Evolutionary conservation across 2,797 vertebrate genomes (phyloP), one percentile per base, ranked within the genome.

Genomic region (Acipenser oxyrinchus): DNA sequence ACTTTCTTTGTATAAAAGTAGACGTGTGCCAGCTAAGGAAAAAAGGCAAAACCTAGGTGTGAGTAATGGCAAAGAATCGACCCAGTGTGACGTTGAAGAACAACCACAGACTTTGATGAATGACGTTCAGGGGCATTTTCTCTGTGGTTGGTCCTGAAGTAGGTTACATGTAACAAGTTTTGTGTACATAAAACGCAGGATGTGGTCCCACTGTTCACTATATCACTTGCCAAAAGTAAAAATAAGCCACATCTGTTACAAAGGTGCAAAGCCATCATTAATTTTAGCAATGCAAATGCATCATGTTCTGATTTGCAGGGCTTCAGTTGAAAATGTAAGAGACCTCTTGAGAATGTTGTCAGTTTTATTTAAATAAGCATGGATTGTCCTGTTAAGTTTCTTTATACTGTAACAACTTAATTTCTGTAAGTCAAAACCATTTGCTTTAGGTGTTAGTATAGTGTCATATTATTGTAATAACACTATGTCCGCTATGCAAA

Each of bases 1-100:
- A 83, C 81, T 81, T 61, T 66, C 70, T 51, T 55, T 12, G 60
- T 15, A 59, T 57, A 57, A 64, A 67, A 64, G 55, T 8, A n/a
- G 60, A 68, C n/a, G 51, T 68, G 60, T 55, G 62, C 13, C 60
- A 62, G 12, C 58, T n/a, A 68, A 55, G 63, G 65, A 66, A 49
- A 66, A 50, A 48, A 59, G 48, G 53, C 48, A 69, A 62, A 6
- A 62, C 73, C 71, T 68, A 77, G 77, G 69, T 55, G 37, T 64
- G 69, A 63, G 18, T 64, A 67, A 65, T 53, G 50, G 8, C 12
- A 37, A 57, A 57, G 67, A 71, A 73, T 23, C 18, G 12, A 3
- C 7, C 49, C 48, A 48, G 53, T 48, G 59, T 15, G 66, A 37
- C 48, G 49, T 48, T 10, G 10, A 23, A 37, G 48, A 62, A 13